Conservation (phyloP, 2,113 vertebrate genomes). For the Amblyornis subalaris region DNA sequence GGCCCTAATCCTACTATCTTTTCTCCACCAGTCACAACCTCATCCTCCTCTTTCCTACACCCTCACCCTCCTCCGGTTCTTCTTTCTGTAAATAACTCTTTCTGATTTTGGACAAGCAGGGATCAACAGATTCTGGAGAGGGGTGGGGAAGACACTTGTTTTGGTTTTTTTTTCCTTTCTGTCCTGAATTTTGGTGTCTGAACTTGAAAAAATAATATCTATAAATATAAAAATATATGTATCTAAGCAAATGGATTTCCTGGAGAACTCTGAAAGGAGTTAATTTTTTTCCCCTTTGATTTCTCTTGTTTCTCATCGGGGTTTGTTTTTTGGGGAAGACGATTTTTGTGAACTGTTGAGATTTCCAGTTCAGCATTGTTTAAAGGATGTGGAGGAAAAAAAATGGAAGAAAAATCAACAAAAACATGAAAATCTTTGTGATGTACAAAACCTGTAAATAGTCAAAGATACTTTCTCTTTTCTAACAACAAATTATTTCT, state of each 20-base stretch:
- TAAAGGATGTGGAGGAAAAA: slow-evolving; percentile 51
- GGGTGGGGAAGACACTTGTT: slow-evolving; percentile 62
- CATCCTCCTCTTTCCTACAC: slow-evolving; percentile 49
- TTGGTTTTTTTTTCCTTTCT: slow-evolving; percentile 63
- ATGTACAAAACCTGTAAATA: slow-evolving; percentile 83
- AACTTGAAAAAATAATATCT: slow-evolving; percentile 67
- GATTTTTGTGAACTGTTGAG: slow-evolving; percentile 74
- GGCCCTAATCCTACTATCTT: slow-evolving; percentile 47
- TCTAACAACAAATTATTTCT: slow-evolving; percentile 85
- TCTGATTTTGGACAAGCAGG: slow-evolving; percentile 78
- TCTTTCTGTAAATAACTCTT: slow-evolving; percentile 78
- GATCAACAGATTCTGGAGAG: slow-evolving; percentile 74
- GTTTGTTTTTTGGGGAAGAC: slow-evolving; percentile 67
- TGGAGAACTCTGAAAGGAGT: slow-evolving; percentile 58
- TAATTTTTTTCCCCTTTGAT: slow-evolving; percentile 66
- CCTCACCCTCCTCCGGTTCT: slow-evolving; percentile 58
- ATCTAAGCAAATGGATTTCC: slow-evolving; percentile 73
- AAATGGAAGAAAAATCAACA: slow-evolving; percentile 62
- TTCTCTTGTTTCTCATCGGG: slow-evolving; percentile 75
- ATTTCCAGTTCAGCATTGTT: slow-evolving; percentile 75
- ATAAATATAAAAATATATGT: slow-evolving; percentile 69
- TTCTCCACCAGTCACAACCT: slow-evolving; percentile 14
- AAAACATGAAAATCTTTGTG: slow-evolving; percentile 75
- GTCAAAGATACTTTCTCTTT: slow-evolving; percentile 83
- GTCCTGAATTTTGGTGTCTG: slow-evolving; percentile 76